Percentiles rank a stretch among this genome's conserved stretches.
These are phyloP conservation scores for Myxocyprinus asiaticus DNA, from an alignment of 2,113 vertebrate species.

Conservation along the genomic window DNA sequence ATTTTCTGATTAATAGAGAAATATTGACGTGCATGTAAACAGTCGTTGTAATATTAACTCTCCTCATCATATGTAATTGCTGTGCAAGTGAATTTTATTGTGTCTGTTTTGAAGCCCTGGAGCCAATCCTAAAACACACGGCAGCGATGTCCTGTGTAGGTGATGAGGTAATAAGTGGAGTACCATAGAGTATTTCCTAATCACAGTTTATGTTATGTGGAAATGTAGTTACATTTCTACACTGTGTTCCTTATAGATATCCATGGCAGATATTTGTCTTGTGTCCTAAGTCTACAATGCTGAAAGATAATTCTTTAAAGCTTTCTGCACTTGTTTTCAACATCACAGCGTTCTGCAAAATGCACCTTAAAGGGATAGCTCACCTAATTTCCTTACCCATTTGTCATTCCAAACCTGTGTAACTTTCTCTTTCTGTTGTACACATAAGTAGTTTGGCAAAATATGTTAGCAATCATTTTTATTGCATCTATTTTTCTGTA, in stretches of 20 bases:
- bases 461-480: not conserved
- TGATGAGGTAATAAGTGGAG: constrained; percentile 82
- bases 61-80: too few relatives aligned
- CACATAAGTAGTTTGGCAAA: too few relatives aligned
- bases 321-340: not conserved
- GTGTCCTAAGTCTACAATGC: constrained; percentile 93
- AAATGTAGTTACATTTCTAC: not conserved
- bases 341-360: not conserved
- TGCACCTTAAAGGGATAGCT: too few relatives aligned
- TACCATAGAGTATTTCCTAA: not conserved
- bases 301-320: constrained; percentile 86
- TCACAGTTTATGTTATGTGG: too few relatives aligned
- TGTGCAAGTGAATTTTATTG: not conserved
- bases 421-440: too few relatives aligned
- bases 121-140: constrained; percentile 82
- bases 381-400: too few relatives aligned
- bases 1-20: too few relatives aligned
- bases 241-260: constrained; percentile 75
- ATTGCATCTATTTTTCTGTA: too few relatives aligned
- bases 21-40: too few relatives aligned
- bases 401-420: too few relatives aligned
- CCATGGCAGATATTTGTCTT: constrained; percentile 95
- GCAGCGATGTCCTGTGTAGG: constrained; percentile 88
- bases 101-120: constrained; percentile 78
- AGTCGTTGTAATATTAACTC: too few relatives aligned